These are phyloP conservation scores for Saxidomus purpurata DNA, from an alignment of 1,140 invertebrate genomes.

Conservation along the genomic window DNA sequence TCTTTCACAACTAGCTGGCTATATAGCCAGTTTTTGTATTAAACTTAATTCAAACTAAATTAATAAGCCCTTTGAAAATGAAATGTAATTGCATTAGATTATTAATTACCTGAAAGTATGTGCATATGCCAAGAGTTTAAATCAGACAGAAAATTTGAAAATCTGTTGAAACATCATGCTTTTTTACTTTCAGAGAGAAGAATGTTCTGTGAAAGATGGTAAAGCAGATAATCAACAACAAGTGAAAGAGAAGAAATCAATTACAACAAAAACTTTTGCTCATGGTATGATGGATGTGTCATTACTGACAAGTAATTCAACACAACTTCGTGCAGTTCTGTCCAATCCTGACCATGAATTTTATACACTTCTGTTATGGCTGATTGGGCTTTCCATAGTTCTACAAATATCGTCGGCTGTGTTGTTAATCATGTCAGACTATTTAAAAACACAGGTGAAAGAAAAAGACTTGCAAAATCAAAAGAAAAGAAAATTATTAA, in stretches of 20 bases:
- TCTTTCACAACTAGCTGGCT: no score
- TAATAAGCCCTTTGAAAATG: no score
- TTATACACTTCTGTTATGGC: constrained; percentile 41
- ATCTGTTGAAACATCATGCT: neutral
- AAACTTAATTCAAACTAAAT: no score
- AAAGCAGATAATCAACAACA: neutral
- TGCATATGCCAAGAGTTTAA: no score
- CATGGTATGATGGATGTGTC: constrained; percentile 70
- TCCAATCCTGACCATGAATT: constrained; percentile 52
- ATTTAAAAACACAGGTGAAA: constrained; percentile 51
- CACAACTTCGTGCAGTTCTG: constrained; percentile 55
- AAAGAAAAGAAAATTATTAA: constrained; percentile 48
- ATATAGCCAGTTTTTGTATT: no score
- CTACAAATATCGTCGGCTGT: constrained; percentile 52
- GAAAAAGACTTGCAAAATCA: constrained; percentile 44
- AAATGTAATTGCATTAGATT: no score
- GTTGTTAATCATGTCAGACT: constrained; percentile 55
- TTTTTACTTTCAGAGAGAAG: neutral
- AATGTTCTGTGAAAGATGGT: neutral
- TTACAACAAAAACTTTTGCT: constrained; percentile 65
- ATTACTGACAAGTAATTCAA: constrained; percentile 58
- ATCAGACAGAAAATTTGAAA: no score
- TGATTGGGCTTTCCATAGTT: constrained; percentile 60
- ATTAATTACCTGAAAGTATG: no score
- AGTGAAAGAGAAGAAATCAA: constrained; percentile 54